Evolutionary conservation across 2,797 vertebrate genomes (phyloP).

Genomic region (Okamejei kenojei): DNA sequence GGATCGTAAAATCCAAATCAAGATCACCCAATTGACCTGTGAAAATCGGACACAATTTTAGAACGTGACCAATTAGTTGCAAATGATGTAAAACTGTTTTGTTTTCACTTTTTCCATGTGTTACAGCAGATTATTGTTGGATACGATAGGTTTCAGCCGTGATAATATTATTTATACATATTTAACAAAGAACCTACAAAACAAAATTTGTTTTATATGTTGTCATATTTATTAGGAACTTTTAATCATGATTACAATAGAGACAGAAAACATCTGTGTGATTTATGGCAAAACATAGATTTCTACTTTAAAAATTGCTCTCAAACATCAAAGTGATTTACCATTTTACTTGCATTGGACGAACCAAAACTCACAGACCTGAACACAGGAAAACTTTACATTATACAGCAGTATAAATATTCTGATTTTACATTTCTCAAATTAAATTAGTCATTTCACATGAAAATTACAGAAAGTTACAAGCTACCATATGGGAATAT

Average conservation of each 20-base stretch:
- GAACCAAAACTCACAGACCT: not conserved
- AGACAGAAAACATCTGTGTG: not conserved
- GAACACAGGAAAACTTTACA: not conserved
- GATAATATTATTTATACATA: not conserved
- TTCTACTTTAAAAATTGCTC: not conserved
- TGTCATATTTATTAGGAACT: conserved; percentile 2
- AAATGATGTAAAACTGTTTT: not conserved
- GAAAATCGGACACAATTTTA: not conserved
- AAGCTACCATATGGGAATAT: not conserved
- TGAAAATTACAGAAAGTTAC: not conserved
- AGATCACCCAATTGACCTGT: not conserved
- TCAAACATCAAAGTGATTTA: conserved; percentile 8
- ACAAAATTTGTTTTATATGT: not conserved
- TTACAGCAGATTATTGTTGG: not conserved
- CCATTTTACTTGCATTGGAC: not conserved
- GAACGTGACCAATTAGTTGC: not conserved
- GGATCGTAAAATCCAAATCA: not conserved
- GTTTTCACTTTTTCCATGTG: not conserved
- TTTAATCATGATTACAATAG: not conserved
- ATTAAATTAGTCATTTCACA: not conserved
- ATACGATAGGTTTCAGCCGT: not conserved
- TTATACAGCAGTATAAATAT: not conserved
- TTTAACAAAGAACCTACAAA: conserved; percentile 7
- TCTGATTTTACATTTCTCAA: conserved; percentile 3
- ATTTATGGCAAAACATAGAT: not conserved